A percentile compares a stretch with the other conserved stretches of the same genome.
phyloP scores from a whole-genome alignment of 1,140 invertebrate species.

The Lysiphlebus fabarum region DNA sequence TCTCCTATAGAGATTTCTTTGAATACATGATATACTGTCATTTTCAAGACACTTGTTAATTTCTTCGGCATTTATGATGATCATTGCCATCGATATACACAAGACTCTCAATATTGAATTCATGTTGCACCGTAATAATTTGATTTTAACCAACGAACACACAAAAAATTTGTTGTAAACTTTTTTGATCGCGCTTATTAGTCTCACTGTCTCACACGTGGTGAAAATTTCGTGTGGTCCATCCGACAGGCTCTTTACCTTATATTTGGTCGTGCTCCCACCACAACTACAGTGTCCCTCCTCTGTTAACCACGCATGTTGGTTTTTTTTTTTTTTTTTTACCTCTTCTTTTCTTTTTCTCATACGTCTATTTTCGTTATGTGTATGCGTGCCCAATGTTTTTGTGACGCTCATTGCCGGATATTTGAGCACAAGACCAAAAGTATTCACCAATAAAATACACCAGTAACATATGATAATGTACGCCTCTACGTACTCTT shows the following conservation, averaged over 20 bases:
- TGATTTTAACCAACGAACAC: neutral
- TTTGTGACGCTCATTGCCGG: constrained; percentile 11
- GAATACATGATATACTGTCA: constrained; percentile 67
- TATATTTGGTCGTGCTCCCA: constrained; percentile 49
- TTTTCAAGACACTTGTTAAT: constrained; percentile 60
- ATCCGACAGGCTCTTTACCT: constrained; percentile 52
- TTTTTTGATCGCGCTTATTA: constrained; percentile 20
- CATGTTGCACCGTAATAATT: constrained; percentile 22
- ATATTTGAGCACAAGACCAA: constrained; percentile 15
- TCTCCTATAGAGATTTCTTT: constrained; percentile 60
- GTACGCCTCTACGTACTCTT: neutral
- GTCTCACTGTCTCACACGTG: constrained; percentile 40
- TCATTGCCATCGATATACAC: constrained; percentile 33
- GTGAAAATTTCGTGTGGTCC: constrained; percentile 53
- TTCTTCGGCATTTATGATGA: constrained; percentile 36
- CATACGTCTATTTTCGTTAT: constrained; percentile 4
- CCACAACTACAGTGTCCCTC: neutral
- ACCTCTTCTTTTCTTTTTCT: neutral
- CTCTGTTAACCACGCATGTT: too few species aligned
- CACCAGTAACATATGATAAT: neutral
- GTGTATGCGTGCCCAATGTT: constrained; percentile 32
- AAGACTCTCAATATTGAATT: constrained; percentile 24
- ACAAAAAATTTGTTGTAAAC: constrained; percentile 10
- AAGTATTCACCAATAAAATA: constrained; percentile 24
- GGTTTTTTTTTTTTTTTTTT: constrained; percentile 6